Conservation (phyloP, 1,140 invertebrate genomes). For the Scaptomyza graminum region DNA sequence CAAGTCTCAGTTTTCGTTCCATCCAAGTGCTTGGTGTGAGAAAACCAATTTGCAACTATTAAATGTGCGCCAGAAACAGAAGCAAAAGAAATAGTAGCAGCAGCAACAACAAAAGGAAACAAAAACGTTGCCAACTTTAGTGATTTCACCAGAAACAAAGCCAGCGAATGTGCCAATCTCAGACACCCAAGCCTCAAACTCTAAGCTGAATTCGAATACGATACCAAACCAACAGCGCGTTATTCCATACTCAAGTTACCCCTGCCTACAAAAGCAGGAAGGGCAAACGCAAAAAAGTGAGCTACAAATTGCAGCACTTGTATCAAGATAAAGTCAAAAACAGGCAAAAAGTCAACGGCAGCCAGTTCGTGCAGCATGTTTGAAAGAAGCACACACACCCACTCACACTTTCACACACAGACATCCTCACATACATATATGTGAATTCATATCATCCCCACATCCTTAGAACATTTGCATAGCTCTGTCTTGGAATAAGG, state of each 20-base stretch:
- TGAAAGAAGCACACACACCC: constrained; percentile 36
- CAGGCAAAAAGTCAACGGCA: constrained; percentile 55
- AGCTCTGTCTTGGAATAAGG: constrained; percentile 35
- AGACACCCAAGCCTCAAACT: constrained; percentile 12
- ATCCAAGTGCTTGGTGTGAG: constrained; percentile 60
- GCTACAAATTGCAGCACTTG: constrained; percentile 78
- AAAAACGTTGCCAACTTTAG: constrained; percentile 46
- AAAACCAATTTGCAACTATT: constrained; percentile 78
- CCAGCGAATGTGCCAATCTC: constrained; percentile 58
- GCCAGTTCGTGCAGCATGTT: constrained; percentile 44
- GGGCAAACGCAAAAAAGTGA: constrained; percentile 41
- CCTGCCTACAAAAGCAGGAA: neutral
- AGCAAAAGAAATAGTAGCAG: constrained; percentile 4
- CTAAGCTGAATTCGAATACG: neutral
- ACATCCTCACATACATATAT: neutral
- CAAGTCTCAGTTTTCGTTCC: constrained; percentile 45
- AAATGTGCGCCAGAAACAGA: constrained; percentile 71
- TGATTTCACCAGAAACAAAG: constrained; percentile 50
- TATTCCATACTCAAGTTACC: constrained; percentile 10
- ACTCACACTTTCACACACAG: too few relatives aligned
- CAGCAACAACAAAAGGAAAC: constrained; percentile 26
- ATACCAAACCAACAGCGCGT: constrained; percentile 8
- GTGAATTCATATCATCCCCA: neutral
- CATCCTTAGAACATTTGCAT: constrained; percentile 59
- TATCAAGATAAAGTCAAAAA: constrained; percentile 72